phyloP scores from a whole-genome alignment of 2,888 invertebrate species.

The Aelia acuminata region DNA sequence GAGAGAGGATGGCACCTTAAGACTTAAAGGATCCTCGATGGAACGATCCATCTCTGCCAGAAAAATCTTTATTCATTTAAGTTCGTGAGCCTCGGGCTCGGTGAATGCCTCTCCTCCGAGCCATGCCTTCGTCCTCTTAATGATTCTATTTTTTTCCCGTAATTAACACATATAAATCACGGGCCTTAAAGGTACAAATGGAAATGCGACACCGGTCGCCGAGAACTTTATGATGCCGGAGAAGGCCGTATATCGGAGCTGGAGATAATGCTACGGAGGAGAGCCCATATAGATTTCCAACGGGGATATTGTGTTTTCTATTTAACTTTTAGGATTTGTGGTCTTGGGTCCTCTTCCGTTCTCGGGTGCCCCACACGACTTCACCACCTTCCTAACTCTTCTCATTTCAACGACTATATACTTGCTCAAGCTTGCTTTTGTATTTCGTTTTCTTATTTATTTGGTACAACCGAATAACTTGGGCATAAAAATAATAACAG shows the following conservation, averaged over 20 bases:
- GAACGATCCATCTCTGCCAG: conserved; percentile 46
- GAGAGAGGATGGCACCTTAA: conserved; percentile 7
- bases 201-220: conserved; percentile 37
- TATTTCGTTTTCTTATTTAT: too few species aligned
- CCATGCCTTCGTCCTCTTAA: conserved; percentile 32
- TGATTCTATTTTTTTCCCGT: conserved; percentile 39
- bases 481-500: too few species aligned
- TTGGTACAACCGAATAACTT: neutral
- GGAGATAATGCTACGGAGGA: conserved; percentile 12
- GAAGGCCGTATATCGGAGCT: neutral
- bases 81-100: conserved; percentile 23
- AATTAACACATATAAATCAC: conserved; percentile 45
- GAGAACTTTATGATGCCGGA: conserved; percentile 9
- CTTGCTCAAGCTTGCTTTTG: neutral
- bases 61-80: conserved; percentile 46
- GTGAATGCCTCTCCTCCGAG: conserved; percentile 20
- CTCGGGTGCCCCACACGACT: conserved; percentile 46
- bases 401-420: neutral
- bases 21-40: conserved; percentile 26
- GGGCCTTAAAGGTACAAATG: neutral
- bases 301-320: conserved; percentile 35
- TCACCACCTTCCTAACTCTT: conserved; percentile 26
- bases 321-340: conserved; percentile 48
- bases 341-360: neutral
- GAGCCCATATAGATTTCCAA: conserved; percentile 37